A percentile compares a stretch with the other conserved stretches of the same genome.
Conservation (phyloP, 1,140 invertebrate genomes). For the Aphaenogaster floridana region DNA sequence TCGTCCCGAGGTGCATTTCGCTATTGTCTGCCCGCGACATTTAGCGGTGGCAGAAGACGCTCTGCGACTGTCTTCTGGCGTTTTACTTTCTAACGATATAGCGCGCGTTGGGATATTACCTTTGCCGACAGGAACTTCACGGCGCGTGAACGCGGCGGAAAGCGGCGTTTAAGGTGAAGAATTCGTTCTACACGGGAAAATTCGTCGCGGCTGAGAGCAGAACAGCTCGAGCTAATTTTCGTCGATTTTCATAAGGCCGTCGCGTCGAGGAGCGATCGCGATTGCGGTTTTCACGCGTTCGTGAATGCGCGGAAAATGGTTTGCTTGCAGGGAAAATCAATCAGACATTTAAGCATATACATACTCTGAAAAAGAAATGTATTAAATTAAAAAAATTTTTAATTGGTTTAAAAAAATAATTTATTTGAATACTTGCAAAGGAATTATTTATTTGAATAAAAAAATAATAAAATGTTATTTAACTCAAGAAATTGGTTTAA, state of each 20-base stretch:
- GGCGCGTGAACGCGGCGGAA: constrained; percentile 39
- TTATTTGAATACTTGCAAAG: too few relatives aligned
- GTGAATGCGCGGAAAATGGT: constrained; percentile 9
- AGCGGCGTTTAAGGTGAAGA: constrained; percentile 11
- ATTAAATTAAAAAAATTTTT: too few relatives aligned
- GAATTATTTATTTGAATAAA: too few relatives aligned
- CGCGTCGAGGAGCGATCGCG: constrained; percentile 8
- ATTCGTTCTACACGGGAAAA: constrained; percentile 49
- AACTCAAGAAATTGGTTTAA: too few relatives aligned
- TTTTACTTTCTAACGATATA: constrained; percentile 70
- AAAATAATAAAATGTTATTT: too few relatives aligned
- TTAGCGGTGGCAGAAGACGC: constrained; percentile 35
- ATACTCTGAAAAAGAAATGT: neutral
- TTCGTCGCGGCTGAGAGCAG: constrained; percentile 31
- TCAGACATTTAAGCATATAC: neutral
- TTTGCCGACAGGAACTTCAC: constrained; percentile 23
- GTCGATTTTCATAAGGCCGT: constrained; percentile 16
- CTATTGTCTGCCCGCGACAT: constrained; percentile 57
- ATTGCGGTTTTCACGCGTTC: constrained; percentile 29
- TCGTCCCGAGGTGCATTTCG: neutral
- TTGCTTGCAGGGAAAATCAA: neutral
- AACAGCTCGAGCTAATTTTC: constrained; percentile 37
- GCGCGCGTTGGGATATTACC: constrained; percentile 29
- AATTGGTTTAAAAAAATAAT: too few relatives aligned
- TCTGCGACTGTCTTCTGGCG: neutral